Conservation (phyloP, 2,113 vertebrate genomes). For the Eurystomus gularis region DNA sequence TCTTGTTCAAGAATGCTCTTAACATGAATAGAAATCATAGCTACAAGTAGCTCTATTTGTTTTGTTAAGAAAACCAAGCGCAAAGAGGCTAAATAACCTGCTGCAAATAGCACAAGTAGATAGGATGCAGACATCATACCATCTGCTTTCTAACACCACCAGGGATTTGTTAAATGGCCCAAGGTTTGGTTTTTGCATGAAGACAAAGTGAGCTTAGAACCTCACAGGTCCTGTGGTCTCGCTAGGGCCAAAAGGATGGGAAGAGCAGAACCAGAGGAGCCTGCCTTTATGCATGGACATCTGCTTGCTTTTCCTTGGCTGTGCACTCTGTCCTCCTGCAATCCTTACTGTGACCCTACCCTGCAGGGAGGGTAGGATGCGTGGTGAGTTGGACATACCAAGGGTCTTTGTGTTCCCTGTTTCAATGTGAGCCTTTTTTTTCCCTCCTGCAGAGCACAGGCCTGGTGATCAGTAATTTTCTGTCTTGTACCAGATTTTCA, state of each 20-base stretch:
- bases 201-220: not conserved
- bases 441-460: not conserved
- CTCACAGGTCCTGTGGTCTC: not conserved
- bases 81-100: not conserved
- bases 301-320: not conserved
- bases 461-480: not conserved
- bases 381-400: not conserved
- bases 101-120: not conserved
- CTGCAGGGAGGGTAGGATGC: not conserved
- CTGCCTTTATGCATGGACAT: not conserved
- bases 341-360: not conserved
- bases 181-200: fast-evolving
- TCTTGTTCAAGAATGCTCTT: not conserved
- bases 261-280: not conserved
- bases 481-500: not conserved
- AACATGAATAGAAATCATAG: not conserved
- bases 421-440: not conserved
- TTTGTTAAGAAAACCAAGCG: not conserved
- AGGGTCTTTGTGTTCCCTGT: not conserved
- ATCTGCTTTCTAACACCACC: not conserved
- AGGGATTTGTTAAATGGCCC: not conserved
- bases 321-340: not conserved
- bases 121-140: not conserved
- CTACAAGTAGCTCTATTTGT: not conserved
- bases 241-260: fast-evolving